Conservation (phyloP, 2,888 invertebrate species). For the Ophioninae sp. region DNA sequence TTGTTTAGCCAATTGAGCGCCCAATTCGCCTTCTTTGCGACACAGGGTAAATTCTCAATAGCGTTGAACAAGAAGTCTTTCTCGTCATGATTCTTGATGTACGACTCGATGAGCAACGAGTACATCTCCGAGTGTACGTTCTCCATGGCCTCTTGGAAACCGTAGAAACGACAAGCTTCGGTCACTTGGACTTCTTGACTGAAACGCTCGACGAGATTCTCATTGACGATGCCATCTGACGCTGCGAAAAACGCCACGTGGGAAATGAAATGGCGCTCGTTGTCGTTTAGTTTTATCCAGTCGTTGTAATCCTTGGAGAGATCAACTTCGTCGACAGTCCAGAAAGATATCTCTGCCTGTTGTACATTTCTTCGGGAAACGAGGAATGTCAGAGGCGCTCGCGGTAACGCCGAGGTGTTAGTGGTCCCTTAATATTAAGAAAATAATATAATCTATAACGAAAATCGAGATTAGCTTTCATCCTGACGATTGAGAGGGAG, state of each 20-base stretch:
- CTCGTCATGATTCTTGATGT: constrained; percentile 92
- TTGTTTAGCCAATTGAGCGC: constrained; percentile 97
- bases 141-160: constrained; percentile 99
- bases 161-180: constrained; percentile 99
- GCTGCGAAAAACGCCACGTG: constrained; percentile 99
- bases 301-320: constrained; percentile 92
- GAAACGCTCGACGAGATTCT: constrained; percentile 98
- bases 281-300: constrained; percentile 92
- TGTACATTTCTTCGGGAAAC: too few relatives aligned
- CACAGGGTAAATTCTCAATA: constrained; percentile 97
- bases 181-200: constrained; percentile 96
- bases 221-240: constrained; percentile 99
- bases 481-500: too few relatives aligned
- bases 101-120: constrained; percentile 97
- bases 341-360: constrained; percentile 99
- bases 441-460: too few relatives aligned
- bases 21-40: constrained; percentile 99
- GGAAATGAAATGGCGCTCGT: constrained; percentile 96
- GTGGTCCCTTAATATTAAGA: too few relatives aligned
- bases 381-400: too few relatives aligned
- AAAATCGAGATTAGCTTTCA: too few relatives aligned
- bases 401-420: too few relatives aligned
- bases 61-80: constrained; percentile 97
- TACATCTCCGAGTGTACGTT: too few relatives aligned
- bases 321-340: constrained; percentile 99